These are phyloP conservation scores for Chrysemys picta DNA, from an alignment of 2,113 vertebrate genomes.

Conservation along the genomic window DNA sequence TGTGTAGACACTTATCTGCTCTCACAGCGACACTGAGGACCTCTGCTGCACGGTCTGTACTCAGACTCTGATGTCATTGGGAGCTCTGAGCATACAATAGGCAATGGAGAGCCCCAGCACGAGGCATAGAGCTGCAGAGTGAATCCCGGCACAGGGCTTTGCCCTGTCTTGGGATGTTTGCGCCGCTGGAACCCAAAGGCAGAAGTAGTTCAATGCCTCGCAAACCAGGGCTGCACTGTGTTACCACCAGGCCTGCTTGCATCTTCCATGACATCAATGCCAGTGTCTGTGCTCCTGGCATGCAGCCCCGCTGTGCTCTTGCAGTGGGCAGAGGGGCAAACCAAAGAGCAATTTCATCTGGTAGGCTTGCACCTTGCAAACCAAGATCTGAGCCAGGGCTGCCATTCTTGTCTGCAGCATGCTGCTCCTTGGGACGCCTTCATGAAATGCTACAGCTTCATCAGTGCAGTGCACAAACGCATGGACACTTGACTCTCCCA, in stretches of 20 bases:
- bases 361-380: not conserved
- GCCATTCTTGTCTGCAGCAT: not conserved
- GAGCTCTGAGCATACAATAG: not conserved
- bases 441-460: not conserved
- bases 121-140: not conserved
- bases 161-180: not conserved
- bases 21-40: not conserved
- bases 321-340: not conserved
- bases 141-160: not conserved
- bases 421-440: not conserved
- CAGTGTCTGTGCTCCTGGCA: not conserved
- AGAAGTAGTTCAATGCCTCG: not conserved
- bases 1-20: not conserved
- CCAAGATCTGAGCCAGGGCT: not conserved
- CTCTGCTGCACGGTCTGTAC: not conserved
- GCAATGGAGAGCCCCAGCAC: not conserved
- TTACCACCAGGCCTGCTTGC: not conserved
- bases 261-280: not conserved
- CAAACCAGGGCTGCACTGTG: not conserved
- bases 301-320: not conserved
- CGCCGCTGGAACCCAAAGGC: not conserved
- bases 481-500: not conserved
- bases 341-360: not conserved
- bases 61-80: not conserved
- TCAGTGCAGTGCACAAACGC: not conserved